phyloP scores from a whole-genome alignment of 2,797 vertebrate species.

The Phalanger gymnotis region DNA sequence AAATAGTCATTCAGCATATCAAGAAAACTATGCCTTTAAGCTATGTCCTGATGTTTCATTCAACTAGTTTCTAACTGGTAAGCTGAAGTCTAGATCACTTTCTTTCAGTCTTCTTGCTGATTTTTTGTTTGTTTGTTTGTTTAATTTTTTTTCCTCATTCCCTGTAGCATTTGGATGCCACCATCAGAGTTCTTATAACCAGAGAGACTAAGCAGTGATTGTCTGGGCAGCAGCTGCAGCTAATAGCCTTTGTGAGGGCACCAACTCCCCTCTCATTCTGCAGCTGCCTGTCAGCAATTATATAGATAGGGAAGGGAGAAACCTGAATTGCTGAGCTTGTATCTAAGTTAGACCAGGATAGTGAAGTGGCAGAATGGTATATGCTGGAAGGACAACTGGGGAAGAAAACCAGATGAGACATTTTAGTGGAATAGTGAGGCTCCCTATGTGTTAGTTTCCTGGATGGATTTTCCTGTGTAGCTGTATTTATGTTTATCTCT shows the following conservation, averaged over 20 bases:
- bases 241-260: not conserved
- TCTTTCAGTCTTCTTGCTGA: not conserved
- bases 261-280: not conserved
- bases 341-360: not conserved
- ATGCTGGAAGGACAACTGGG: not conserved
- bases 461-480: not conserved
- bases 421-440: not conserved
- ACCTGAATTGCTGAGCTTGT: not conserved
- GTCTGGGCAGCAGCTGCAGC: not conserved
- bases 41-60: not conserved
- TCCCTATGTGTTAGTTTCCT: not conserved
- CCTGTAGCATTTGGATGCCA: slow-evolving; percentile 12
- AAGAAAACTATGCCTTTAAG: not conserved
- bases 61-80: not conserved
- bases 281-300: not conserved
- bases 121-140: not conserved
- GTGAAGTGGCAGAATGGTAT: not conserved
- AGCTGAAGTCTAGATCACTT: not conserved
- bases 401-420: not conserved
- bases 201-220: not conserved
- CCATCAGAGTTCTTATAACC: not conserved
- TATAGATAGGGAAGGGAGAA: not conserved
- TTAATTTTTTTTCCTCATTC: not conserved
- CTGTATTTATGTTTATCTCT: not conserved
- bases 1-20: not conserved